Conservation (phyloP, 1,140 invertebrate species). For the Rhyacophila brunnea region DNA sequence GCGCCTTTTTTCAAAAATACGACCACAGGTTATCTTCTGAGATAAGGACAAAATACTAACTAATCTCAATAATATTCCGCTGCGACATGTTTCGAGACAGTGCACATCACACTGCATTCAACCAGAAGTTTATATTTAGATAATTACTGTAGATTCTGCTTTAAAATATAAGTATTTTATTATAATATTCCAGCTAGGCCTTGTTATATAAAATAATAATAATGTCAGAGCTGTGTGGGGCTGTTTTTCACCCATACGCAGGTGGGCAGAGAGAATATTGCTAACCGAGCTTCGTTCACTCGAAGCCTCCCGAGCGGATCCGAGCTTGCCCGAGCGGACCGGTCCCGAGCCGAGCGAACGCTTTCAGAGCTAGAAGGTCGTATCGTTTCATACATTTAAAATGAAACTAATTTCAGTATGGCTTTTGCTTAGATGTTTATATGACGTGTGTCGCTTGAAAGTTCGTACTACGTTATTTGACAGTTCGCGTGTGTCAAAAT, state of each 20-base stretch:
- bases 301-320: slow-evolving; percentile 4
- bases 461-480: slow-evolving; percentile 22
- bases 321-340: slow-evolving; percentile 17
- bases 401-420: slow-evolving; percentile 19
- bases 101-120: no score
- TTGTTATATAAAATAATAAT: no score
- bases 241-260: slow-evolving; percentile 25
- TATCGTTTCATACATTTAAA: slow-evolving; percentile 14
- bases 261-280: slow-evolving; percentile 24
- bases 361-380: slow-evolving; percentile 11
- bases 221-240: not conserved
- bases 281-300: slow-evolving; percentile 21
- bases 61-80: slow-evolving; percentile 12
- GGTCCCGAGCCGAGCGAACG: slow-evolving; percentile 12
- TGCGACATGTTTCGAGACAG: no score
- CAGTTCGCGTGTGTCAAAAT: slow-evolving; percentile 28
- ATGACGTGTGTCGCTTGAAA: slow-evolving; percentile 25
- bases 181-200: no score
- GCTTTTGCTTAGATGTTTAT: slow-evolving; percentile 15
- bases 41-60: slow-evolving; percentile 10
- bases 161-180: no score
- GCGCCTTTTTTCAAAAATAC: slow-evolving; percentile 20
- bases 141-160: no score
- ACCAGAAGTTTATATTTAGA: no score
- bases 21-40: slow-evolving; percentile 18